phyloP scores from a whole-genome alignment of 2,888 invertebrate species.

The Danaus chrysippus region DNA sequence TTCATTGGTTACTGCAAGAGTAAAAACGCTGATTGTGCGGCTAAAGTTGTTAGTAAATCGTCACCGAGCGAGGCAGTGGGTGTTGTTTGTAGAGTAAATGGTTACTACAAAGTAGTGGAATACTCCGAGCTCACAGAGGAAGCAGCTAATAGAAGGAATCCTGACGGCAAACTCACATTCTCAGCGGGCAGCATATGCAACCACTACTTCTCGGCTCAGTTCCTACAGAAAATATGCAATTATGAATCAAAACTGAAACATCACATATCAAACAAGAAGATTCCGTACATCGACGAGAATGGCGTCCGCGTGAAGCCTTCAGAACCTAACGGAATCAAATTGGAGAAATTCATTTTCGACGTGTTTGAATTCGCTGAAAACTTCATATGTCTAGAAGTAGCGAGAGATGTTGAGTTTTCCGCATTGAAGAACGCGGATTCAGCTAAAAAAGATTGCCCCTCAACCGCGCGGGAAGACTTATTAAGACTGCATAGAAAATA shows the following conservation, averaged over 20 bases:
- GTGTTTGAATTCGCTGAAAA: slow-evolving; percentile 96
- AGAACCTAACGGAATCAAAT: slow-evolving; percentile 96
- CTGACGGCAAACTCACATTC: slow-evolving; percentile 90
- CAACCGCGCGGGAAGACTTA: slow-evolving; percentile 89
- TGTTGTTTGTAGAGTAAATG: slow-evolving; percentile 95
- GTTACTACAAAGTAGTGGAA: slow-evolving; percentile 95
- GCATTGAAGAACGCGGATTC: slow-evolving; percentile 96
- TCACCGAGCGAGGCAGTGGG: slow-evolving; percentile 96
- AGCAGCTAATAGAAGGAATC: slow-evolving; percentile 88
- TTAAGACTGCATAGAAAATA: slow-evolving; percentile 88
- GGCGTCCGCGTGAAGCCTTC: slow-evolving; percentile 87
- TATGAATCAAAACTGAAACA: slow-evolving; percentile 89
- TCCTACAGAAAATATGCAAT: slow-evolving; percentile 86
- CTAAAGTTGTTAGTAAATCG: slow-evolving; percentile 96
- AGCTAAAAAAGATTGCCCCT: slow-evolving; percentile 93
- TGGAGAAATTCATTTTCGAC: slow-evolving; percentile 99
- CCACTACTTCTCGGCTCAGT: slow-evolving; percentile 95
- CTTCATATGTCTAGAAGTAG: slow-evolving; percentile 95
- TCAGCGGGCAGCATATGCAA: slow-evolving; percentile 99
- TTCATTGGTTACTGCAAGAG: slow-evolving; percentile 96
- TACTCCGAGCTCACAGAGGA: slow-evolving; percentile 96
- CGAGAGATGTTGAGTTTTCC: slow-evolving; percentile 96
- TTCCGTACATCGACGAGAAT: slow-evolving; percentile 87
- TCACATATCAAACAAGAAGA: slow-evolving; percentile 98
- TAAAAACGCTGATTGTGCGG: slow-evolving; percentile 95